These are phyloP conservation scores for Oreochromis mossambicus DNA, from an alignment of 2,797 vertebrate genomes.

Conservation along the genomic window DNA sequence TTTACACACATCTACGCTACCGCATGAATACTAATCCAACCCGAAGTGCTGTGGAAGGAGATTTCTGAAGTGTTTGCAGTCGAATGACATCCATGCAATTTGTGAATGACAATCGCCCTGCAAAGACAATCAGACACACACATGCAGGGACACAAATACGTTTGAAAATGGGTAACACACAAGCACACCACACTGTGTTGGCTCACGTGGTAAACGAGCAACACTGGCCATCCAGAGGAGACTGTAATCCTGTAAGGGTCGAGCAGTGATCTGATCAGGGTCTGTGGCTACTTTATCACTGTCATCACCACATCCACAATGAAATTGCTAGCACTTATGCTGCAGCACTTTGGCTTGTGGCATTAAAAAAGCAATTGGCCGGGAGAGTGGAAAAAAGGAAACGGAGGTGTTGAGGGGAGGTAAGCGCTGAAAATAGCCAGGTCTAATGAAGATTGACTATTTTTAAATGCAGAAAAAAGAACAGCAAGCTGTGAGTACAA, in stretches of 20 bases:
- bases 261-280: conserved; percentile 71
- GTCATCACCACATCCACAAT: conserved; percentile 72
- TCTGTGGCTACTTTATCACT: conserved; percentile 73
- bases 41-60: neutral
- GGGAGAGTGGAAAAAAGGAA: neutral
- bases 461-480: neutral
- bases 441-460: neutral
- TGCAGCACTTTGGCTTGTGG: conserved; percentile 36
- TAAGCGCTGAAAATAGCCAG: neutral
- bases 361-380: neutral
- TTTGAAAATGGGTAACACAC: neutral
- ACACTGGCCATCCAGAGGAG: conserved; percentile 48
- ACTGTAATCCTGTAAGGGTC: conserved; percentile 71
- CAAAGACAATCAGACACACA: conserved; percentile 21
- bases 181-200: neutral
- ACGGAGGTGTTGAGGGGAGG: neutral
- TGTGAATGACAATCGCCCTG: neutral
- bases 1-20: conserved; percentile 2
- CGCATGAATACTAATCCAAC: conserved; percentile 43
- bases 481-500: neutral
- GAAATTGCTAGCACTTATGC: conserved; percentile 64
- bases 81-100: conserved; percentile 7
- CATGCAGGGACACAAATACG: neutral
- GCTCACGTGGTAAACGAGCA: conserved; percentile 46
- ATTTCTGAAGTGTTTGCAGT: conserved; percentile 1